Conservation (phyloP, 2,797 vertebrate genomes). For the Pseudomugil gertrudae region DNA sequence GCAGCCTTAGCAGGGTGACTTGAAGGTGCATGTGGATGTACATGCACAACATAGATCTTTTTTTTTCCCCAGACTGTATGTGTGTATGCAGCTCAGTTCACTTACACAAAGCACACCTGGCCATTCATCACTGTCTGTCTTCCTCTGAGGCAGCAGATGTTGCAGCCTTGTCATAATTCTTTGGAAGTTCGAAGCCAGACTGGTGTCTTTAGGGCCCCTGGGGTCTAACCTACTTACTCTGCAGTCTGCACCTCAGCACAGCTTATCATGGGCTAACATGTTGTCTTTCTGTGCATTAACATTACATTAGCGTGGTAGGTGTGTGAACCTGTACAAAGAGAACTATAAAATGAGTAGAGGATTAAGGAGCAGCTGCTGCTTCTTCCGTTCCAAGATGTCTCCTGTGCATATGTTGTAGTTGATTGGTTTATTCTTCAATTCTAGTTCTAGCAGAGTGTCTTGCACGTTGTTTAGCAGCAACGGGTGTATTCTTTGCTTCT, state of each 20-base stretch:
- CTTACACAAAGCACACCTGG: constrained; percentile 73
- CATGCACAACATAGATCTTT: constrained; percentile 32
- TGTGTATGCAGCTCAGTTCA: constrained; percentile 12
- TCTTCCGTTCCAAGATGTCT: constrained; percentile 2
- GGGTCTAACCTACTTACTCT: constrained; percentile 74
- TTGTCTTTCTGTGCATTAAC: constrained; percentile 45
- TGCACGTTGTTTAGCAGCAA: not conserved
- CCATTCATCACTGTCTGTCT: constrained; percentile 81
- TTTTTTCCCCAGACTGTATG: constrained; percentile 8
- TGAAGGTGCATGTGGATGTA: constrained; percentile 23
- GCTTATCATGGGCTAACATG: constrained; percentile 44
- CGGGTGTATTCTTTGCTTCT: constrained; percentile 10
- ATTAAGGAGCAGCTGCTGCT: constrained; percentile 3
- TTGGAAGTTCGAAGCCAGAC: constrained; percentile 79
- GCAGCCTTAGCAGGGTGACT: constrained; percentile 20
- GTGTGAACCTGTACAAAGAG: constrained; percentile 10
- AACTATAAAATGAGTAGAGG: constrained; percentile 5
- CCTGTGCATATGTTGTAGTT: not conserved
- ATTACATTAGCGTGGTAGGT: constrained; percentile 22
- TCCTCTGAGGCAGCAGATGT: constrained; percentile 79
- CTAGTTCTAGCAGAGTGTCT: not conserved
- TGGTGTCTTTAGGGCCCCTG: constrained; percentile 68
- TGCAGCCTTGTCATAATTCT: constrained; percentile 82
- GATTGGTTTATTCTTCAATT: not conserved
- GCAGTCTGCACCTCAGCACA: constrained; percentile 53